phyloP scores from a whole-genome alignment of 2,113 vertebrate genomes.

The Tachycineta bicolor region DNA sequence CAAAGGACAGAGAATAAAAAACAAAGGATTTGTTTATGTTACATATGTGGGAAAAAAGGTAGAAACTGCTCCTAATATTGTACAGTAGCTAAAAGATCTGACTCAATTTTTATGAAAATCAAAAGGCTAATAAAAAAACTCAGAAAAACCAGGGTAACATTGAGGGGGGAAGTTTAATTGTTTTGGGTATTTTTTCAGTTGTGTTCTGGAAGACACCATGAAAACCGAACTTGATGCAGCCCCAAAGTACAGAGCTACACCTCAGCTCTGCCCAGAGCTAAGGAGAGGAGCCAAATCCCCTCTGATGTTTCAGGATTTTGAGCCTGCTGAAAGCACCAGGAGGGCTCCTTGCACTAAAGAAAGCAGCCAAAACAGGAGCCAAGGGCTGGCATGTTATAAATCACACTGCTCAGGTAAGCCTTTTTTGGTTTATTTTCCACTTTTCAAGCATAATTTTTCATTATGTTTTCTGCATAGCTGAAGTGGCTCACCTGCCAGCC shows the following conservation, averaged over 20 bases:
- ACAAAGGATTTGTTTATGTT: no score
- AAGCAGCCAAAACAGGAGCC: neutral
- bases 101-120: no score
- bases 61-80: no score
- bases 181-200: neutral
- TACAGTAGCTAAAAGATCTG: no score
- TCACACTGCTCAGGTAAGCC: neutral
- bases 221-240: neutral
- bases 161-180: neutral
- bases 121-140: no score
- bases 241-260: neutral
- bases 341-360: neutral
- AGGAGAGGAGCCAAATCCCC: neutral
- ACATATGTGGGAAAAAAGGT: no score
- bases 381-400: neutral
- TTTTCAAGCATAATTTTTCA: neutral
- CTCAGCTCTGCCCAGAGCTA: neutral
- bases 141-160: no score
- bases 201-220: fast-evolving
- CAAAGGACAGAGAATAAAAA: no score
- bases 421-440: fast-evolving
- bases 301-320: neutral
- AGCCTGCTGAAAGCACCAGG: neutral
- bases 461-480: neutral
- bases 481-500: neutral